phyloP scores from a whole-genome alignment of 2,113 vertebrate genomes.

The Atrichornis clamosus region DNA sequence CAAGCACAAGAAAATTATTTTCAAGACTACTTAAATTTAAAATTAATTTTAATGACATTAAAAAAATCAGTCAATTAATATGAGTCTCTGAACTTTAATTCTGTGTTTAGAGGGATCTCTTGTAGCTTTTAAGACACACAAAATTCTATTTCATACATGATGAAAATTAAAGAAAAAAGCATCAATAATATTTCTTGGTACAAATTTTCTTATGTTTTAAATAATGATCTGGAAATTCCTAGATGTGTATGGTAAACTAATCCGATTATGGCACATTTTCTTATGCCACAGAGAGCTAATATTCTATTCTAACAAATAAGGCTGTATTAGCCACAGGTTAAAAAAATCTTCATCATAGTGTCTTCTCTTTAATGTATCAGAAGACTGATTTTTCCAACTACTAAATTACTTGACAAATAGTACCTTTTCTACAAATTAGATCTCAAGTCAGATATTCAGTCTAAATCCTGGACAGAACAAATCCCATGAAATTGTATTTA shows the following conservation, averaged over 20 bases:
- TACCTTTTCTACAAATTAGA: neutral
- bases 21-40: neutral
- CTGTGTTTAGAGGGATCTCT: neutral
- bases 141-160: neutral
- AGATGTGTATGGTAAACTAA: neutral
- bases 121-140: neutral
- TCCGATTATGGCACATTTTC: neutral
- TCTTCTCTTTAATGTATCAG: neutral
- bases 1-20: neutral
- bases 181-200: neutral
- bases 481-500: neutral
- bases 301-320: neutral
- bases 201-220: neutral
- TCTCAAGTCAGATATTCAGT: neutral
- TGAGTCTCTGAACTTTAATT: neutral
- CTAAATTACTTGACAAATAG: neutral
- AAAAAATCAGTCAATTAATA: neutral
- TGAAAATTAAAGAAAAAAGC: neutral
- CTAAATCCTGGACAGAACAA: neutral
- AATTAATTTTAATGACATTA: neutral
- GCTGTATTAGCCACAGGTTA: accelerated
- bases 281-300: neutral
- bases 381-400: neutral
- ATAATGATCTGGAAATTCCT: neutral
- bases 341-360: neutral